Evolutionary conservation across 2,888 invertebrate species (phyloP), one percentile per base, ranked within the genome.

Genomic region (Andrena praecox): DNA sequence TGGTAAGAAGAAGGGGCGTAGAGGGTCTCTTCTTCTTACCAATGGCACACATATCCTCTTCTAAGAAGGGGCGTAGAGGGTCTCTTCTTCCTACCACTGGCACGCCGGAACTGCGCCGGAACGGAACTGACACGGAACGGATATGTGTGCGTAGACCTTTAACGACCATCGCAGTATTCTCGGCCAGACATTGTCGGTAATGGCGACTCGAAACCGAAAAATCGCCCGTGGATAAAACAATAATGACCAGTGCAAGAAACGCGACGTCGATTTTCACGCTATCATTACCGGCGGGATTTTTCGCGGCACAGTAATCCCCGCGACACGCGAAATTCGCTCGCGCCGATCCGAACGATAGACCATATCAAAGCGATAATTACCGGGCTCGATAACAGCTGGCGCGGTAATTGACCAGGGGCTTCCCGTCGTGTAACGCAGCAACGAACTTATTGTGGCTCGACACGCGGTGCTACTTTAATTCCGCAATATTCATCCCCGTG

Each of bases 321-420:
- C 20, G 50, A 62, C 71, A 62, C 31, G 48, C n/a, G 71, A 71
- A 63, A 63, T 42, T 69, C 31, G n/a, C 27, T 27, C 16, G n/a
- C 42, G 42, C n/a, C 42, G 69, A 59, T 69, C 24, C 69, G 12
- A 63, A 54, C 62, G 77, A 73, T 75, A 71, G 60, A 72, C 42
- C 69, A 35, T 82, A 77, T 80, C 74, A 68, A 73, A 80, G 77
- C 69, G 70, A 85, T 73, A 80, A 87, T 82, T 86, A 80, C 75
- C 69, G 29, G 24, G 10, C 67, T 78, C 71, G 72, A 76, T 74
- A 80, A 74, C 64, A 60, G 50, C 70, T 52, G 35, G 29, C 31
- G 1, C 66, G 62, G 68, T 83, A 82, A 70, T 81, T 73, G 54
- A 60, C 35, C 59, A 24, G 35, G 16, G 31, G 68, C 70, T 70